Evolutionary conservation across 2,113 vertebrate species (phyloP), one percentile per base, ranked within the genome.

Genomic region (Aix galericulata): DNA sequence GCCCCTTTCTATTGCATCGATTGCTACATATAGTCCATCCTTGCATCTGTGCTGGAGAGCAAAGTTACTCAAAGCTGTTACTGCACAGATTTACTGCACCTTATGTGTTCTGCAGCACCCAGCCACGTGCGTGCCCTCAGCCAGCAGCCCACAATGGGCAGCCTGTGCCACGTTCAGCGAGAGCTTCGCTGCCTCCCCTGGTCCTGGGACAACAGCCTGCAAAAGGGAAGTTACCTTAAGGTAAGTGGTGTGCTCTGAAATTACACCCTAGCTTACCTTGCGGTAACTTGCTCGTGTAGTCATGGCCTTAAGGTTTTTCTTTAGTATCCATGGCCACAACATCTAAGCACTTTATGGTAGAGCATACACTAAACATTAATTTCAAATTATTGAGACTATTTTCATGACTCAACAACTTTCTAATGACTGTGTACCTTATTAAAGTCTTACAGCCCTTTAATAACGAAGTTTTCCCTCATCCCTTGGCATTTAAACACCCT

Each of bases 331-430:
- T 89, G 78, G 72, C 82, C 96, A 94, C 44, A n/a, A 83, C 91
- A 93, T 93, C 88, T 94, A 92, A 96, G 91, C 86, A 56, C 91
- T 96, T 95, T 85, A 96, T 92, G 82, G 81, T 87, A 56, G 40
- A 87, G 71, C 52, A 69, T 77, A 89, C 74, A 85, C 91, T 95
- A 91, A 94, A 92, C 94, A 95, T 96, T 95, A 95, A 89, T 92
- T 96, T 96, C 95, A 96, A 97, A 96, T 96, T 95, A 95, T 91
- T 96, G 92, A 89, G 93, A 84, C 34, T 82, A 80, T 96, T 94
- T 95, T 94, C 94, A 92, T 96, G 96, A 96, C 92, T 96, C 95
- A 93, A 94, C 93, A 93, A 52, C 78, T 95, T 97, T 95, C 68
- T 95, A 93, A 95, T 95, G 67, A 93, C 92, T 63, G 31, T 31